Base-by-base conservation (phyloP, 2,888 invertebrate species). In the Monochamus alternatus region DNA sequence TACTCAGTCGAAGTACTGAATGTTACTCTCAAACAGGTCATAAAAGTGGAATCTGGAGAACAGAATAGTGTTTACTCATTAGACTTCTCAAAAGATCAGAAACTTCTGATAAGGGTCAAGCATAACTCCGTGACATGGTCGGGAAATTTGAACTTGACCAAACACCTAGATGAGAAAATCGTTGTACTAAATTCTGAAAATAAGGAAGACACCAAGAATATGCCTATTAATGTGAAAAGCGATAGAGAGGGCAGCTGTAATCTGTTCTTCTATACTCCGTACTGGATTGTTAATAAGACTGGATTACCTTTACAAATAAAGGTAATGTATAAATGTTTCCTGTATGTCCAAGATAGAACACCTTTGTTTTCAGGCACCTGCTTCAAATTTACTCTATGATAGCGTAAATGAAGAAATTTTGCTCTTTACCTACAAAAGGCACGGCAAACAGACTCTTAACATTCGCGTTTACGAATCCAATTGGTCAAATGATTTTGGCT, bases 261-360 rank as follows among this genome's bases (percentile, higher is more conserved):
- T 78, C 88, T 96, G 71, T 91, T 91, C 84, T 90, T 96, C 84
- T 94, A 95, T 87, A 93, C 95, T 1, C 95, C 95, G 14, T 96
- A 95, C 87, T 97, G 97, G 97, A 91, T 97, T 84, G 93, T 97
- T 80, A 97, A 97, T 89, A 96, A 96, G 89, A 95, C 96, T 3
- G 95, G 95, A 12, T 89, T 97, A 77, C 96, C 97, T 3, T 88
- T 97, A 80, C 94, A 94, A 87, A 91, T 96, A 80, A 94, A 95
- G 91, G 96, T 95, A 87, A 38, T 1, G 7, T 38, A 38, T 4
- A 38, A 7, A 2, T 38, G 38, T 3, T 58, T 58, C 8, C 3
- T 14, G 14, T 14, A 3, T 58, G 3, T 14, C 58, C 58, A 32
- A 32, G 5, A 10, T 60, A 5, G 22, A 30, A 32, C 3, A 47